These are phyloP conservation scores for Cosmorhoe ocellata DNA, from an alignment of 2,888 invertebrate genomes.

Conservation along the genomic window DNA sequence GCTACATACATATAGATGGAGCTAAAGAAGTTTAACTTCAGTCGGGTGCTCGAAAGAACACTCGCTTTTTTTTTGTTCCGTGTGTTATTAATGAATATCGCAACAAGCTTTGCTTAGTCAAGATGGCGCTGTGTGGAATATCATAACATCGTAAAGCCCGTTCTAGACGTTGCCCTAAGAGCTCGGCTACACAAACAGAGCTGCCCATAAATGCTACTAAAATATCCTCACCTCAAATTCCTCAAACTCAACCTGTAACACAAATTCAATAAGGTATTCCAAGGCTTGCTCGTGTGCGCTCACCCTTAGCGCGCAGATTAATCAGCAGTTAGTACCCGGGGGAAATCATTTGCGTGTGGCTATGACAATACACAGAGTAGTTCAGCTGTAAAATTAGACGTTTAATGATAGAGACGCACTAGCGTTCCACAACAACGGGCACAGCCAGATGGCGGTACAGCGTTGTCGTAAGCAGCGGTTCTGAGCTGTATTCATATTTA, in stretches of 20 bases:
- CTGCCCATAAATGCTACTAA: background rate
- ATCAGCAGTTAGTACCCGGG: slow-evolving; percentile 11
- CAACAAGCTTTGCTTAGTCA: too few species aligned
- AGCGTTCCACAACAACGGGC: background rate
- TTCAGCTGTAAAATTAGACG: slow-evolving; percentile 30
- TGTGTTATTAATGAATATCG: too few species aligned
- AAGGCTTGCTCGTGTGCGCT: slow-evolving; percentile 9
- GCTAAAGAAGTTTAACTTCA: too few species aligned
- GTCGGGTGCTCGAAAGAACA: too few species aligned
- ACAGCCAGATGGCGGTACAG: background rate
- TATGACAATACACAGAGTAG: slow-evolving; percentile 26
- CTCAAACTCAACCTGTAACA: slow-evolving; percentile 1
- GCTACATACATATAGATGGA: too few species aligned
- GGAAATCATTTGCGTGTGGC: slow-evolving; percentile 27
- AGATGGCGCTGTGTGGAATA: too few species aligned
- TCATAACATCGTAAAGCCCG: too few species aligned
- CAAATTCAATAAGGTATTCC: slow-evolving; percentile 11
- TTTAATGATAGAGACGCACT: slow-evolving; percentile 22
- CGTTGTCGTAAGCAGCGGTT: too few species aligned
- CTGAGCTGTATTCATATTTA: too few species aligned
- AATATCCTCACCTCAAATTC: background rate
- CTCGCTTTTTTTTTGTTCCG: too few species aligned
- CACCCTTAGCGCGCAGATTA: slow-evolving; percentile 13
- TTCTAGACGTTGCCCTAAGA: too few species aligned
- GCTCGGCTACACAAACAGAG: too few species aligned